Conservation (phyloP, 1,140 invertebrate species). For the Ooceraea biroi region DNA sequence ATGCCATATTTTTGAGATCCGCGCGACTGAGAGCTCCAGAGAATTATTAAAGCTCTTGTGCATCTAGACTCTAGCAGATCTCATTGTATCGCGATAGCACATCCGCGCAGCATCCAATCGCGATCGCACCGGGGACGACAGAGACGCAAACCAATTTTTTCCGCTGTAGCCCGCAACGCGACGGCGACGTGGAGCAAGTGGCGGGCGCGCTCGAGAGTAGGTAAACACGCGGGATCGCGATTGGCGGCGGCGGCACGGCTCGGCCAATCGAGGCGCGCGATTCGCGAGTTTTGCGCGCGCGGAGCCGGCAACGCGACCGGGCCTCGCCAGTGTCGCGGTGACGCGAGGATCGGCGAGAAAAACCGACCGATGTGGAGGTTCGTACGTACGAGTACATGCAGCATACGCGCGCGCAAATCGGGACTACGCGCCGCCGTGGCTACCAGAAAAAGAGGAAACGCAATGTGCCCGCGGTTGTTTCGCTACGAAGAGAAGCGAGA, state of each 20-base stretch:
- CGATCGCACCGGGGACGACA: too few relatives aligned
- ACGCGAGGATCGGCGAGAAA: slow-evolving; percentile 25
- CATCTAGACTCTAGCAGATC: neutral
- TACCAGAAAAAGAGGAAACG: neutral
- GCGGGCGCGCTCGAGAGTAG: slow-evolving; percentile 15
- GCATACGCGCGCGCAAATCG: neutral
- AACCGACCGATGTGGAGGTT: slow-evolving; percentile 22
- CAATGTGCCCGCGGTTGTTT: neutral
- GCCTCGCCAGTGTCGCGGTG: slow-evolving; percentile 28
- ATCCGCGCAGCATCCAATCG: neutral
- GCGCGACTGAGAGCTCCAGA: neutral
- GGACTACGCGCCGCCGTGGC: too few relatives aligned
- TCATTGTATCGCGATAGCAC: neutral
- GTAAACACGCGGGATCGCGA: slow-evolving; percentile 25
- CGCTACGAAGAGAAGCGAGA: neutral
- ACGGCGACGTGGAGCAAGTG: slow-evolving; percentile 13
- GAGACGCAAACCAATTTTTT: slow-evolving; percentile 45
- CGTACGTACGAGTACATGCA: too few relatives aligned
- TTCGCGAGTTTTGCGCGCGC: slow-evolving; percentile 45
- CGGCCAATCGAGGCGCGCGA: slow-evolving; percentile 46
- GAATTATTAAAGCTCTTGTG: neutral
- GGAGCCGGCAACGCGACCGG: slow-evolving; percentile 45
- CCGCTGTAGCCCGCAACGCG: neutral
- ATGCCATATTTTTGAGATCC: neutral
- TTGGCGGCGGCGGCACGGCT: slow-evolving; percentile 18